These are phyloP conservation scores for Prenolepis imparis DNA, from an alignment of 2,888 invertebrate species.

Conservation along the genomic window DNA sequence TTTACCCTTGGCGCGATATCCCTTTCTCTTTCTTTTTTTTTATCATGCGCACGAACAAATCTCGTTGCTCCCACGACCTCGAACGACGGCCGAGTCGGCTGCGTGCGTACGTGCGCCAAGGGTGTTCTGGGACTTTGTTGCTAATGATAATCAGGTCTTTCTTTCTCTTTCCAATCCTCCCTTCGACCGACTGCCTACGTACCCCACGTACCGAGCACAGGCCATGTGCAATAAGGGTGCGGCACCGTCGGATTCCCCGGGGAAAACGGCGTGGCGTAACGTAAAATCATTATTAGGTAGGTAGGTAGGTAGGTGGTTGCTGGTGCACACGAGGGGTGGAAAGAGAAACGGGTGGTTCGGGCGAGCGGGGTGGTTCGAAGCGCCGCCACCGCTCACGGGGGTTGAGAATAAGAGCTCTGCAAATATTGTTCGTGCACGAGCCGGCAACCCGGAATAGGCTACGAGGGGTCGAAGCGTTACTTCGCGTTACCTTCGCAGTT, in stretches of 20 bases:
- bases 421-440: slow-evolving; percentile 85
- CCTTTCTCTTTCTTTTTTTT: slow-evolving; percentile 31
- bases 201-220: slow-evolving; percentile 76
- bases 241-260: slow-evolving; percentile 85
- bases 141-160: slow-evolving; percentile 84
- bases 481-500: slow-evolving; percentile 74
- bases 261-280: slow-evolving; percentile 85
- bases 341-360: slow-evolving; percentile 68
- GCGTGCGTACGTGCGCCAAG: slow-evolving; percentile 74
- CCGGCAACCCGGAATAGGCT: slow-evolving; percentile 75
- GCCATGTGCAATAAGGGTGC: slow-evolving; percentile 86
- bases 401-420: slow-evolving; percentile 84
- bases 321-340: slow-evolving; percentile 77
- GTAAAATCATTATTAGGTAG: slow-evolving; percentile 86
- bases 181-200: slow-evolving; percentile 49
- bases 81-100: slow-evolving; percentile 49
- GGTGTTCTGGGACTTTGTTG: slow-evolving; percentile 78
- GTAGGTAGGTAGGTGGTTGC: slow-evolving; percentile 82
- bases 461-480: slow-evolving; percentile 72
- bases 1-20: slow-evolving; percentile 16
- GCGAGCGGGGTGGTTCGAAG: slow-evolving; percentile 62
- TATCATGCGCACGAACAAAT: slow-evolving; percentile 58
- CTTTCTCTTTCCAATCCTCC: slow-evolving; percentile 67
- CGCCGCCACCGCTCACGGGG: slow-evolving; percentile 70
- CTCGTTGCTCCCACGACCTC: slow-evolving; percentile 63